Conservation (phyloP, 2,113 vertebrate genomes). For the Colaptes auratus region DNA sequence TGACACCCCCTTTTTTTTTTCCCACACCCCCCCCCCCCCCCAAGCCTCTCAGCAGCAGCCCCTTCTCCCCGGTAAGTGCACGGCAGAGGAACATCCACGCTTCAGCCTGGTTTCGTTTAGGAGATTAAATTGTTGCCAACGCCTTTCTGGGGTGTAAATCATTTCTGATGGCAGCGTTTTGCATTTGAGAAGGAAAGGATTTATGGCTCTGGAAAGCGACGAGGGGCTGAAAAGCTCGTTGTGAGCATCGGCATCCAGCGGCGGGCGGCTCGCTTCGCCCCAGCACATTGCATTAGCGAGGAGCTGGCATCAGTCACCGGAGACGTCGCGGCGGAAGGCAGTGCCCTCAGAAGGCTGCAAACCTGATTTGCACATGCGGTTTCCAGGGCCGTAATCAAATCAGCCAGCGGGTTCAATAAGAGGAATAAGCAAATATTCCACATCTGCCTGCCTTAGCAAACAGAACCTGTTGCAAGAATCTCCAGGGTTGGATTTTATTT, state of each 20-base stretch:
- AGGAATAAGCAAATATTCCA: background rate
- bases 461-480: background rate
- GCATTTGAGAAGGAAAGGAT: background rate
- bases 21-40: no score
- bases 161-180: background rate
- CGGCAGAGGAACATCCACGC: background rate
- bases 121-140: background rate
- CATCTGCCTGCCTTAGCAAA: background rate
- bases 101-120: background rate
- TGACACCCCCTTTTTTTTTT: background rate
- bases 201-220: background rate
- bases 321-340: background rate
- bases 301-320: background rate
- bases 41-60: background rate
- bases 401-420: background rate
- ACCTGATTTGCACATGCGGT: background rate
- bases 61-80: background rate
- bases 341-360: constrained; percentile 17
- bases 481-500: background rate
- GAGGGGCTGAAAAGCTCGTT: background rate
- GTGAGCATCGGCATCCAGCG: background rate
- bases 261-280: no score
- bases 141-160: background rate
- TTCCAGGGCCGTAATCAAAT: constrained; percentile 30
- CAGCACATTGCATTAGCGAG: background rate